Evolutionary conservation across 2,113 vertebrate species (phyloP).

Genomic region (Lophura nycthemera): DNA sequence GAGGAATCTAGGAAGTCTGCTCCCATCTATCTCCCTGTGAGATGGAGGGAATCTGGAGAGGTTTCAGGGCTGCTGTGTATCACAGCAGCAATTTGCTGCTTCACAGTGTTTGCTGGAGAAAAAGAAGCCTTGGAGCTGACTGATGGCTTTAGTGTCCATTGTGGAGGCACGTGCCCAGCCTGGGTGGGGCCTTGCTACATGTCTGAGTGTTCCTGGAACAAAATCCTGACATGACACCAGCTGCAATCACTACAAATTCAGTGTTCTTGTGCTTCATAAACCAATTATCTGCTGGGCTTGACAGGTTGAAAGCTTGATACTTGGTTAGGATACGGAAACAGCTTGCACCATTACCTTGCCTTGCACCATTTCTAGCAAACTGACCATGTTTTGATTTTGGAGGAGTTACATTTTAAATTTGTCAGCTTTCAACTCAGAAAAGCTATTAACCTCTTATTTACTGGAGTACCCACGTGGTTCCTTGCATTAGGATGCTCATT

Average conservation of each 20-base stretch:
- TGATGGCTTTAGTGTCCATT: neutral
- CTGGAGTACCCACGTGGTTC: neutral
- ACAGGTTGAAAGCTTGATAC: neutral
- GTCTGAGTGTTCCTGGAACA: neutral
- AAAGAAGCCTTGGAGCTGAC: neutral
- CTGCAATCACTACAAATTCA: neutral
- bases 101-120: neutral
- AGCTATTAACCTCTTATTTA: constrained; percentile 18
- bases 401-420: neutral
- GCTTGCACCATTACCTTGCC: neutral
- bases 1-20: neutral
- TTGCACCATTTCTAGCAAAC: neutral
- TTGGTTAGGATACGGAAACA: neutral
- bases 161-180: neutral
- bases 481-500: constrained; percentile 3
- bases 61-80: neutral
- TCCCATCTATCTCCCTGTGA: neutral
- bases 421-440: neutral
- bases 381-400: neutral
- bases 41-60: neutral
- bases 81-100: neutral
- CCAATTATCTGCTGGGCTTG: fast-evolving
- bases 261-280: neutral
- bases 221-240: neutral
- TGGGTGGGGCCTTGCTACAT: neutral